Conservation (phyloP, 2,888 invertebrate species). For the Apamea sordens region DNA sequence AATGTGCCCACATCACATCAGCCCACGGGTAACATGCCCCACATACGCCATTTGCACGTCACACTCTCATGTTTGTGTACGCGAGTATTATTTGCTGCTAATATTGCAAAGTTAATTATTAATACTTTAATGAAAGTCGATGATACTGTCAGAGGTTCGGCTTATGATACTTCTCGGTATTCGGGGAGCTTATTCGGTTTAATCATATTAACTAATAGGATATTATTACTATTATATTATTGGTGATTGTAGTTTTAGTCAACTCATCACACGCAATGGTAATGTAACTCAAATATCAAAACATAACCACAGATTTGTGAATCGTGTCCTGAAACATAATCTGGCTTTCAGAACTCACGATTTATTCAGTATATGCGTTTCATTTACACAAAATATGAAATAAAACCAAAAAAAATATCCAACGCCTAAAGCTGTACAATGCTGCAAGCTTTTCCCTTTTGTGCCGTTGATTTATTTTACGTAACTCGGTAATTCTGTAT, state of each 20-base stretch:
- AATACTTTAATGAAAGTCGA: constrained; percentile 16
- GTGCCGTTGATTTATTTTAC: constrained; percentile 51
- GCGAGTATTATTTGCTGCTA: constrained; percentile 33
- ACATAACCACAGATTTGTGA: constrained; percentile 7
- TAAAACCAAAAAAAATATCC: constrained; percentile 22
- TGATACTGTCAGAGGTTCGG: constrained; percentile 19
- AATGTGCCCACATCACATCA: constrained; percentile 72
- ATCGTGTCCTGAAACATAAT: not conserved
- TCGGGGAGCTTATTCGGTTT: constrained; percentile 1
- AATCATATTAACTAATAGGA: not conserved
- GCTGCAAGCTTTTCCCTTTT: constrained; percentile 49
- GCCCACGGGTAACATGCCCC: constrained; percentile 62
- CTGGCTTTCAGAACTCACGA: constrained; percentile 10
- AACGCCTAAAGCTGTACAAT: constrained; percentile 13
- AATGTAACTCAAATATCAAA: not conserved
- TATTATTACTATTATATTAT: not conserved
- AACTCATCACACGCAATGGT: not conserved
- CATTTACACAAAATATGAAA: constrained; percentile 22
- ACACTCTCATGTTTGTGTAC: constrained; percentile 38
- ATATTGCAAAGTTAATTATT: constrained; percentile 35
- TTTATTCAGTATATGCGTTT: constrained; percentile 12
- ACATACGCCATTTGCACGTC: constrained; percentile 54
- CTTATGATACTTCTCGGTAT: not conserved
- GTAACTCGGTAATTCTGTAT: constrained; percentile 21
- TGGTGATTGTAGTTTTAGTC: not conserved